These are phyloP conservation scores for Acanthornis magna DNA, from an alignment of 2,797 vertebrate genomes.

Conservation along the genomic window DNA sequence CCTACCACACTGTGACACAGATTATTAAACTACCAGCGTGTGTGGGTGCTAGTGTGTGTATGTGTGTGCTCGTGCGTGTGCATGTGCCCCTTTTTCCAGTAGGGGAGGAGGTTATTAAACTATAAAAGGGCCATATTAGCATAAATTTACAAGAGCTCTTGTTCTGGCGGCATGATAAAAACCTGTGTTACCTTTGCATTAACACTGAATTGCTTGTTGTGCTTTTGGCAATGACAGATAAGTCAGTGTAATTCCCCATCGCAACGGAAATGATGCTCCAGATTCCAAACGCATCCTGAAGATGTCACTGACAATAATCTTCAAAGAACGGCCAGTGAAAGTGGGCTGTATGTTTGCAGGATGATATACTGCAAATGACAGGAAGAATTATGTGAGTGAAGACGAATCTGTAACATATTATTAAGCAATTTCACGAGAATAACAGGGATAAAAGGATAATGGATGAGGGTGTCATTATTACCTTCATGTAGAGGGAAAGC, in stretches of 20 bases:
- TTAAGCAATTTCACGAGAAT: conserved; percentile 96
- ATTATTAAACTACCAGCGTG: conserved; percentile 78
- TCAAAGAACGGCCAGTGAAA: conserved; percentile 89
- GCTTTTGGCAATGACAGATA: conserved; percentile 97
- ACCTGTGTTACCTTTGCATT: conserved; percentile 91
- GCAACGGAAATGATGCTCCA: conserved; percentile 83
- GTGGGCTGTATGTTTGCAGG: conserved; percentile 91
- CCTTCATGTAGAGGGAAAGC: conserved; percentile 87
- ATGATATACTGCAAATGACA: conserved; percentile 96
- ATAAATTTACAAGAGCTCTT: conserved; percentile 91
- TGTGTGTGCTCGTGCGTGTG: neutral
- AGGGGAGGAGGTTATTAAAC: conserved; percentile 78
- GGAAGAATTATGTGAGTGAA: conserved; percentile 94
- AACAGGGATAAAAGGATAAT: conserved; percentile 97
- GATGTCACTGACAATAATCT: conserved; percentile 96
- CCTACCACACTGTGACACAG: conserved; percentile 85
- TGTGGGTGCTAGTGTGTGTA: neutral
- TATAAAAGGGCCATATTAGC: conserved; percentile 90
- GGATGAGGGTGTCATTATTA: conserved; percentile 96
- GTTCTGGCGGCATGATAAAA: conserved; percentile 87
- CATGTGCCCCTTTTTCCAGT: conserved; percentile 67
- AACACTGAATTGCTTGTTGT: conserved; percentile 91
- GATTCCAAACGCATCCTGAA: conserved; percentile 87
- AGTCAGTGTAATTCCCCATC: conserved; percentile 93
- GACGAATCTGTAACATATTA: conserved; percentile 97